A percentile compares a stretch with the other conserved stretches of the same genome.
Evolutionary conservation across 2,888 invertebrate species (phyloP).

Genomic region (Gandaritis pyraliata): DNA sequence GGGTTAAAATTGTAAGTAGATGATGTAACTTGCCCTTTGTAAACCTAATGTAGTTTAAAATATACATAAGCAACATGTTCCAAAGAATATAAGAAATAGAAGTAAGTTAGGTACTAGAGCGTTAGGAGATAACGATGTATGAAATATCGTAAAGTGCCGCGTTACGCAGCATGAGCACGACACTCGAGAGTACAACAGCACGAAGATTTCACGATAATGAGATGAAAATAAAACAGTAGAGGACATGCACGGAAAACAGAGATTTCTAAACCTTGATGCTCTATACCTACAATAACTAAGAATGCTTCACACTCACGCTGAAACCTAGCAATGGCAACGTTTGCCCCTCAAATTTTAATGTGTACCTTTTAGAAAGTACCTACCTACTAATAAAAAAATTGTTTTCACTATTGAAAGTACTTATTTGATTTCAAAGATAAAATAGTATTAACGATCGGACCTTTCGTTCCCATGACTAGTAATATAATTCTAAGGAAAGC

Average conservation of each 20-base stretch:
- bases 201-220: constrained; percentile 63
- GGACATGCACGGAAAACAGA: constrained; percentile 53
- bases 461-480: constrained; percentile 50
- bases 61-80: neutral
- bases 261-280: constrained; percentile 56
- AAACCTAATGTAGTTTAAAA: no score
- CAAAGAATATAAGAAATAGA: no score
- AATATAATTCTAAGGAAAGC: constrained; percentile 64
- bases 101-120: constrained; percentile 23
- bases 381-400: no score
- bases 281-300: constrained; percentile 41
- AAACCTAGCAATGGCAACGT: constrained; percentile 34
- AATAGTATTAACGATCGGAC: constrained; percentile 26
- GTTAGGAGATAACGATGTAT: constrained; percentile 47
- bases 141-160: constrained; percentile 53
- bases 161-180: constrained; percentile 59
- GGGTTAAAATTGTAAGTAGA: no score
- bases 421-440: neutral
- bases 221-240: constrained; percentile 53
- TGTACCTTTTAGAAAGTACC: no score
- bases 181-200: constrained; percentile 48
- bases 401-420: neutral
- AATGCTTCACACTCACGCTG: constrained; percentile 15
- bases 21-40: no score
- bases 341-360: no score